These are phyloP conservation scores for Sorex fumeus DNA, from an alignment of 2,113 vertebrate species.

Conservation along the genomic window DNA sequence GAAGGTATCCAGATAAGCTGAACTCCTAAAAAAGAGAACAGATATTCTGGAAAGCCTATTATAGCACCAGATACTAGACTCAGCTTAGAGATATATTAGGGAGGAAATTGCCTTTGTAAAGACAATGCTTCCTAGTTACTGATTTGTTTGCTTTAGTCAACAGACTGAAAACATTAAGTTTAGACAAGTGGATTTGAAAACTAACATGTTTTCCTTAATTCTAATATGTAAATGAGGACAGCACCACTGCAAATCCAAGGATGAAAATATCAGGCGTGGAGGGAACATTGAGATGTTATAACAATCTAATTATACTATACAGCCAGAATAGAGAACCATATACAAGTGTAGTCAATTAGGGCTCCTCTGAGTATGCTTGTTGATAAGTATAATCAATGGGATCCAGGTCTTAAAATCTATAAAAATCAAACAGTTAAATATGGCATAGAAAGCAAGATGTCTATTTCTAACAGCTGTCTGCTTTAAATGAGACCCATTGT, in stretches of 20 bases:
- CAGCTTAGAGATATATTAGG: not conserved
- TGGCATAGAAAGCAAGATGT: not conserved
- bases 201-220: not conserved
- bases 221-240: not conserved
- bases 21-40: not conserved
- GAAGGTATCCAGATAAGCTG: not conserved
- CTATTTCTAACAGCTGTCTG: too few species aligned
- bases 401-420: not conserved
- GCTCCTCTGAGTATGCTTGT: not conserved
- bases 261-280: not conserved
- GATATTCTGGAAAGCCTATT: not conserved
- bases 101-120: not conserved
- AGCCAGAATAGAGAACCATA: not conserved
- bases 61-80: not conserved
- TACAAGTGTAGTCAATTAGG: not conserved
- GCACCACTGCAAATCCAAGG: too few species aligned
- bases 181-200: not conserved
- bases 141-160: too few species aligned
- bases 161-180: not conserved
- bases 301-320: not conserved
- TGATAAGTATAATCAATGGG: not conserved
- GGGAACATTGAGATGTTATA: not conserved
- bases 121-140: not conserved
- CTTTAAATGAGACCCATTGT: too few species aligned
- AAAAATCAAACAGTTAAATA: not conserved